A percentile compares a stretch with the other conserved stretches of the same genome.
phyloP scores from a whole-genome alignment of 2,888 invertebrate genomes.

The Phymatocera aterrima region DNA sequence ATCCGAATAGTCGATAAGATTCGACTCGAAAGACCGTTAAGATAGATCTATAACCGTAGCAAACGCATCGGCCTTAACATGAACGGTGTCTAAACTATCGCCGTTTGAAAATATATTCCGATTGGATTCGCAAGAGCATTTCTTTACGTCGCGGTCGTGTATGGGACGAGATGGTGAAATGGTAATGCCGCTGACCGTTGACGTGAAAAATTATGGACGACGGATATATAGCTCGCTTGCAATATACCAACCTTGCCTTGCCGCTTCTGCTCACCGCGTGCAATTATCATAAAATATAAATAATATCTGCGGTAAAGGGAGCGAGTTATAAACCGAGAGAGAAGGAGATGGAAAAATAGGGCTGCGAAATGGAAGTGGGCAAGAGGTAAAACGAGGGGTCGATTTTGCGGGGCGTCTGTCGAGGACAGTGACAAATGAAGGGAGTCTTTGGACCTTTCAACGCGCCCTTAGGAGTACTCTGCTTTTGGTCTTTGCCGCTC shows the following conservation, averaged over 20 bases:
- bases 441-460: slow-evolving; percentile 62
- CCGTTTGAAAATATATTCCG: slow-evolving; percentile 34
- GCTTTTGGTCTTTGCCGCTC: slow-evolving; percentile 55
- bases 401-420: slow-evolving; percentile 70
- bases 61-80: slow-evolving; percentile 26
- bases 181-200: slow-evolving; percentile 46
- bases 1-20: slow-evolving; percentile 35
- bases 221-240: slow-evolving; percentile 21
- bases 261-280: slow-evolving; percentile 16
- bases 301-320: slow-evolving; percentile 50
- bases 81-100: slow-evolving; percentile 37
- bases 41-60: slow-evolving; percentile 1
- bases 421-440: slow-evolving; percentile 72
- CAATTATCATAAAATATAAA: slow-evolving; percentile 62
- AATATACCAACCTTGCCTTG: background rate
- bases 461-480: slow-evolving; percentile 62
- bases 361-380: background rate
- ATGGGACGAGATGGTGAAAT: too few species aligned
- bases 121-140: slow-evolving; percentile 19
- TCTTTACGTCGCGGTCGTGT: background rate
- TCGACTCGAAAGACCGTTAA: slow-evolving; percentile 29
- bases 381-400: slow-evolving; percentile 63
- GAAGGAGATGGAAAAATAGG: background rate
- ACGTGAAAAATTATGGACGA: slow-evolving; percentile 51
- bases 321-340: slow-evolving; percentile 54